phyloP scores from a whole-genome alignment of 2,888 invertebrate species.

The Hesperia comma region DNA sequence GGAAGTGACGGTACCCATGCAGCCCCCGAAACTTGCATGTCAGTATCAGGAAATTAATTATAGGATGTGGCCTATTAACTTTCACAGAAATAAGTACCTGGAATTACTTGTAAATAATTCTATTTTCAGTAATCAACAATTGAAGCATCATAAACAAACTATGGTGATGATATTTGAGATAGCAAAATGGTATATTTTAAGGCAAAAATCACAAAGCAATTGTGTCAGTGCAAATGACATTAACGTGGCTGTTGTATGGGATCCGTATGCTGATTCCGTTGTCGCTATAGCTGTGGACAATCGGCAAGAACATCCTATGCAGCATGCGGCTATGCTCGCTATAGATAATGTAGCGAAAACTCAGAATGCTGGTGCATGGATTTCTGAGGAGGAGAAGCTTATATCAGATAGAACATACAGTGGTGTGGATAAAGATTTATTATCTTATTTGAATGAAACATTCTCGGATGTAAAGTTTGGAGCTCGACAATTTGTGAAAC shows the following conservation, averaged over 20 bases:
- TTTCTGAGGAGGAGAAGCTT: constrained; percentile 40
- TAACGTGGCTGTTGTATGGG: constrained; percentile 86
- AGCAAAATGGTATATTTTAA: constrained; percentile 60
- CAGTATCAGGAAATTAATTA: constrained; percentile 87
- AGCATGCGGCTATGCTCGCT: constrained; percentile 93
- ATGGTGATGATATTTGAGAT: constrained; percentile 85
- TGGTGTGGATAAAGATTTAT: constrained; percentile 73
- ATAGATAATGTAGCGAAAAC: constrained; percentile 93
- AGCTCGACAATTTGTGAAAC: constrained; percentile 61
- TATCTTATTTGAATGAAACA: constrained; percentile 60
- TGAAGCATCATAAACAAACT: constrained; percentile 80
- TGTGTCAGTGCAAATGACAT: constrained; percentile 47
- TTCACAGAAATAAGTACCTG: constrained; percentile 90
- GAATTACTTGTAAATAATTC: constrained; percentile 86
- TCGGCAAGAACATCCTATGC: constrained; percentile 86
- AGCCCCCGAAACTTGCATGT: constrained; percentile 85
- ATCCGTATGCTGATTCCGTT: constrained; percentile 86
- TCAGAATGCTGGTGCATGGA: constrained; percentile 92
- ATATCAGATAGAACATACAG: constrained; percentile 40
- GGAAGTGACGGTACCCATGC: constrained; percentile 83
- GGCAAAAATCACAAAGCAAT: constrained; percentile 28
- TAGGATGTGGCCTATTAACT: constrained; percentile 91
- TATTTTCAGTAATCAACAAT: constrained; percentile 83
- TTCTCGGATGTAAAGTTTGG: constrained; percentile 74
- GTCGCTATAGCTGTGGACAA: constrained; percentile 87